Evolutionary conservation across 1,140 invertebrate species (phyloP).

Genomic region (Hypothenemus hampei): DNA sequence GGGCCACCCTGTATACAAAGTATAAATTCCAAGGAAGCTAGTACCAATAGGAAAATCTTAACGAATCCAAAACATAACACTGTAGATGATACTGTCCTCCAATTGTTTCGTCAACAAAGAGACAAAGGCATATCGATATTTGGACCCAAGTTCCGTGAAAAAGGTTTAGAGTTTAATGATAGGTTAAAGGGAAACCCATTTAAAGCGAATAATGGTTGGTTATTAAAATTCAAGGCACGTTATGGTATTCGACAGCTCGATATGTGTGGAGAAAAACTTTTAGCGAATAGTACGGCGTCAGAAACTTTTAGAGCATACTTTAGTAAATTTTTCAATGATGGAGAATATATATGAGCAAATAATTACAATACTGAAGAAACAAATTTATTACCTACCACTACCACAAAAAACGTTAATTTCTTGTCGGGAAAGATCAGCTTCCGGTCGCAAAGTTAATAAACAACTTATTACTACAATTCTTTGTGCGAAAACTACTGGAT

Average conservation of each 20-base stretch:
- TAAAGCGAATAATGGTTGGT: background rate
- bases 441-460: background rate
- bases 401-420: background rate
- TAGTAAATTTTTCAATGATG: background rate
- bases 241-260: too few relatives aligned
- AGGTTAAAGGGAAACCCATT: background rate
- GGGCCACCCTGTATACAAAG: background rate
- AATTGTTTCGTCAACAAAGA: too few relatives aligned
- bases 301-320: background rate
- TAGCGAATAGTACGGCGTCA: background rate
- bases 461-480: background rate
- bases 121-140: background rate
- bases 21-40: background rate
- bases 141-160: background rate
- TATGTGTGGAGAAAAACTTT: too few relatives aligned
- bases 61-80: background rate
- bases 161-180: background rate
- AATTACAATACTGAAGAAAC: background rate
- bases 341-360: background rate
- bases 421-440: too few relatives aligned
- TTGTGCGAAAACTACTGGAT: background rate
- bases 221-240: background rate
- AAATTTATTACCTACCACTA: background rate
- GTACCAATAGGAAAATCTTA: background rate
- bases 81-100: background rate